Conservation (phyloP, 1,140 invertebrate species). For the Pachyrhynchus sulphureomaculatus region DNA sequence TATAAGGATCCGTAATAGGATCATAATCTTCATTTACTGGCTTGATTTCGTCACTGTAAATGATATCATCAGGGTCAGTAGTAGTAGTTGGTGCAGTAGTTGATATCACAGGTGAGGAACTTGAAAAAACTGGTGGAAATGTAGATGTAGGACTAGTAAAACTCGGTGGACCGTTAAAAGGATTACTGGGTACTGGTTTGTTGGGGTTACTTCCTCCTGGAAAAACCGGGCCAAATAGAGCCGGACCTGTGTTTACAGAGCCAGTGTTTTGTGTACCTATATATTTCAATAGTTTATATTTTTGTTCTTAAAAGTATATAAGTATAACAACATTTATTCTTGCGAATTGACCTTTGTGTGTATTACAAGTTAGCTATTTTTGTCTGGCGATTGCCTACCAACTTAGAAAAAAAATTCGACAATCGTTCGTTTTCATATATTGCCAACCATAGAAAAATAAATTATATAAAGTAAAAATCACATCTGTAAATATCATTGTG, state of each 20-base stretch:
- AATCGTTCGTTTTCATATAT: no score
- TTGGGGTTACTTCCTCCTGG: slow-evolving; percentile 1
- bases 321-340: no score
- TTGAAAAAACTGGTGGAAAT: neutral
- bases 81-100: neutral
- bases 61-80: slow-evolving; percentile 31
- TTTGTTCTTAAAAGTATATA: no score
- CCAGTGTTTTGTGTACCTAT: neutral
- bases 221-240: slow-evolving; percentile 10
- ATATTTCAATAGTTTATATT: no score
- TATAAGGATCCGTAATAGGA: slow-evolving; percentile 32
- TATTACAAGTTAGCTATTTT: no score
- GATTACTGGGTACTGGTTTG: neutral
- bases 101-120: neutral
- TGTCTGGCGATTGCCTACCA: no score
- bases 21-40: slow-evolving; percentile 34
- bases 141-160: neutral
- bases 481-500: no score
- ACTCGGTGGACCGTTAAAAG: slow-evolving; percentile 7
- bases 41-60: slow-evolving; percentile 29
- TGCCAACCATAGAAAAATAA: no score
- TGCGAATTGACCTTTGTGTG: no score
- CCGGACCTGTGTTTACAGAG: slow-evolving; percentile 9
- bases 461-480: no score
- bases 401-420: no score